Evolutionary conservation across 2,797 vertebrate species (phyloP).

Genomic region (Brotula barbata): DNA sequence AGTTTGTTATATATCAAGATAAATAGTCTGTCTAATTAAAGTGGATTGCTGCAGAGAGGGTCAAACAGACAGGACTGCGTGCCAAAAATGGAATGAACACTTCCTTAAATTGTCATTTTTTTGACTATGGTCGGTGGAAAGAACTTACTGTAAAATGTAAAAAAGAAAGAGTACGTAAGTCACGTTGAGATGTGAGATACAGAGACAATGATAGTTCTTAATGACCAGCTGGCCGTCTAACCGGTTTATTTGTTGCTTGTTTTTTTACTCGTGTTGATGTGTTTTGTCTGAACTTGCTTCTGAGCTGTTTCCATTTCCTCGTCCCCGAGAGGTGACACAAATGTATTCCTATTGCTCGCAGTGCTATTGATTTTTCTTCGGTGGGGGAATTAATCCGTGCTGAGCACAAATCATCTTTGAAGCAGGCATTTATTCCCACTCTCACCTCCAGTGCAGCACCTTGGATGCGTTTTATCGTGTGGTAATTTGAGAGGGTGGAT

Average conservation of each 20-base stretch:
- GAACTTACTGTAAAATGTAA: slow-evolving; percentile 40
- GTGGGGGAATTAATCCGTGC: slow-evolving; percentile 72
- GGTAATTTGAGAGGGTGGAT: slow-evolving; percentile 75
- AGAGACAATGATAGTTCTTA: slow-evolving; percentile 35
- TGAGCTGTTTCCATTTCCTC: slow-evolving; percentile 42
- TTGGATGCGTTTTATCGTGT: slow-evolving; percentile 52
- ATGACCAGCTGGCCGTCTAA: slow-evolving; percentile 41
- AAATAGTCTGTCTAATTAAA: slow-evolving; percentile 29
- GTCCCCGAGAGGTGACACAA: slow-evolving; percentile 69
- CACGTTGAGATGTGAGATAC: slow-evolving; percentile 16
- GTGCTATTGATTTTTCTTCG: slow-evolving; percentile 72
- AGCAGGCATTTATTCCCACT: slow-evolving; percentile 65
- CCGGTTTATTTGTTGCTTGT: slow-evolving; percentile 33
- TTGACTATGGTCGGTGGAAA: too few species aligned
- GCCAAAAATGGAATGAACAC: slow-evolving; percentile 28
- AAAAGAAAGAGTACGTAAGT: slow-evolving; percentile 47
- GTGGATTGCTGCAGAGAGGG: slow-evolving; percentile 16
- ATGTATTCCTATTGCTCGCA: slow-evolving; percentile 72
- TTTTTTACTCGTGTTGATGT: slow-evolving; percentile 60
- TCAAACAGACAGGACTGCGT: slow-evolving; percentile 4
- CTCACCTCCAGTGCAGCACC: slow-evolving; percentile 63
- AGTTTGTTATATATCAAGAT: slow-evolving; percentile 28
- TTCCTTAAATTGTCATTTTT: too few species aligned
- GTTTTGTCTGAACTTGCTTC: slow-evolving; percentile 56
- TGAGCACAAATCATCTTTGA: slow-evolving; percentile 73